Percentiles rank a stretch among this genome's conserved stretches.
phyloP scores from a whole-genome alignment of 2,888 invertebrate species.

The Athalia cordata region DNA sequence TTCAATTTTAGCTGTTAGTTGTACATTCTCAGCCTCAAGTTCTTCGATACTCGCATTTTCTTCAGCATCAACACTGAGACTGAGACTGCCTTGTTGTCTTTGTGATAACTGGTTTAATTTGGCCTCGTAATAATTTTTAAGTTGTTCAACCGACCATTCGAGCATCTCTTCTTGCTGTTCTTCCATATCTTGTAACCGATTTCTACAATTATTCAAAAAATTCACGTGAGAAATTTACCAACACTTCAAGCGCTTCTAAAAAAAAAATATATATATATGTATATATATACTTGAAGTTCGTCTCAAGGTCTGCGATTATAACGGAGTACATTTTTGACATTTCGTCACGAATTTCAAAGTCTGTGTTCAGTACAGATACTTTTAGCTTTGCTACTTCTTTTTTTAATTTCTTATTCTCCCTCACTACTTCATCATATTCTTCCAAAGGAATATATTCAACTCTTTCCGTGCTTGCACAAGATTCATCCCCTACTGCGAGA shows the following conservation, averaged over 20 bases:
- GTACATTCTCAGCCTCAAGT: slow-evolving; percentile 60
- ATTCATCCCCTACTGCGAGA: slow-evolving; percentile 43
- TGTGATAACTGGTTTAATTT: slow-evolving; percentile 48
- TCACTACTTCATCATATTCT: slow-evolving; percentile 61
- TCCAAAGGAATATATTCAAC: slow-evolving; percentile 51
- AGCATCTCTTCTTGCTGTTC: slow-evolving; percentile 63
- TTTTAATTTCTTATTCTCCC: slow-evolving; percentile 63
- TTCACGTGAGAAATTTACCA: not conserved
- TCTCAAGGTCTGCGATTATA: slow-evolving; percentile 64
- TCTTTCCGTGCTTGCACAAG: not conserved
- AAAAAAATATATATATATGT: too few relatives aligned
- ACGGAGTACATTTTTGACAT: slow-evolving; percentile 62
- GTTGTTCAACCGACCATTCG: slow-evolving; percentile 62
- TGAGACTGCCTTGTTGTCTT: slow-evolving; percentile 55
- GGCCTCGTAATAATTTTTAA: slow-evolving; percentile 64
- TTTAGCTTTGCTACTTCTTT: slow-evolving; percentile 62
- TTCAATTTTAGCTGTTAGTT: slow-evolving; percentile 58
- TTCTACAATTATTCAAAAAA: slow-evolving; percentile 48
- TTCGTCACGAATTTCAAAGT: slow-evolving; percentile 67
- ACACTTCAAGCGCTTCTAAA: too few relatives aligned
- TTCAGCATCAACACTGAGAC: slow-evolving; percentile 42
- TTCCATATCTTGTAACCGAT: slow-evolving; percentile 64
- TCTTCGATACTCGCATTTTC: slow-evolving; percentile 51
- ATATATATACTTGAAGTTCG: slow-evolving; percentile 61
- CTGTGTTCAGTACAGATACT: slow-evolving; percentile 58